Evolutionary conservation across 2,888 invertebrate species (phyloP), one percentile per base, ranked within the genome.

Genomic region (Azorinus chamasolen): DNA sequence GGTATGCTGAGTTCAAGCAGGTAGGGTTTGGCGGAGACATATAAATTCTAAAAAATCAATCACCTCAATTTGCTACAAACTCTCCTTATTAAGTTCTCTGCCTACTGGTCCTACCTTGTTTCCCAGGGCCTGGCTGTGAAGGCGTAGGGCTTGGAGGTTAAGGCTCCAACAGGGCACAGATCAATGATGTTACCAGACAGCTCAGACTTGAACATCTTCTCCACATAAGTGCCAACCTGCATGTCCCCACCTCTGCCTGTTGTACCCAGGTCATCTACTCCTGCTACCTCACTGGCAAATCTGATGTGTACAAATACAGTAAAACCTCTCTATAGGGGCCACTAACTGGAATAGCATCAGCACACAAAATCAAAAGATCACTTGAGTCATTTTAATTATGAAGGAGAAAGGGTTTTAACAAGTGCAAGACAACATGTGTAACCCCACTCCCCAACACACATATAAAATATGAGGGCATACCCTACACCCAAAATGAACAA

Each of bases 221-320:
- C 98, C 0, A 99, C 98, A 90, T 99, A 99, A 0, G 99, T 99
- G 77, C 99, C 99, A 65, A 99, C 96, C 76, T 98, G 98, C 99
- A 99, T 99, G 82, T 98, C 98, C 86, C 83, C 87, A 2, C 93
- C 93, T 24, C 93, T 87, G 1, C 93, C 94, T 58, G 94, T 94
- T 0, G 94, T 94, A 65, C 99, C 96, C 79, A 99, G 95, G 94
- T 99, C 99, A 93, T 99, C 98, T 50, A 99, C 96, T 14, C 99
- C 99, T 63, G 99, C 99, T n/a, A 99, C 96, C 94, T 99, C 99
- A 1, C 98, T 99, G 1, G 99, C 99, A 94, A 99, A 99, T 74
- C 94, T 94, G 73, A 32, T 32, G 32, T 45, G n/a, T 16, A 45
- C 45, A 45, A 45, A 45, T 45, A 4, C n/a, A 45, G 14, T 10